Evolutionary conservation across 2,797 vertebrate genomes (phyloP).

Genomic region (Hapalemur alaotrensis): DNA sequence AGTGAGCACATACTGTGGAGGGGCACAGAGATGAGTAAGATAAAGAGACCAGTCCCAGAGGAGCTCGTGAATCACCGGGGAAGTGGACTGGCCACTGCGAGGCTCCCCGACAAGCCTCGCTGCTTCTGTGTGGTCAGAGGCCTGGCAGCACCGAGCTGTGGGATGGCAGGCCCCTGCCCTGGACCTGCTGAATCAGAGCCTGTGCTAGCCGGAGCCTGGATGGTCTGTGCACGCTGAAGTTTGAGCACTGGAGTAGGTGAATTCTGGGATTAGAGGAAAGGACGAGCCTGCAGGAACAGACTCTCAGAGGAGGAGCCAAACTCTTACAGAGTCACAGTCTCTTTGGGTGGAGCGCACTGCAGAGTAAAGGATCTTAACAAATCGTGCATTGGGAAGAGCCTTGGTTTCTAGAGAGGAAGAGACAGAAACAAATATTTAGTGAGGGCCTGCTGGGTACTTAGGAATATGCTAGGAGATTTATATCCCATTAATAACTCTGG

Average conservation of each 20-base stretch:
- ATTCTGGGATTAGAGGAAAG: background rate
- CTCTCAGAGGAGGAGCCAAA: background rate
- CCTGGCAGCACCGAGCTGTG: background rate
- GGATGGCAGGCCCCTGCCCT: background rate
- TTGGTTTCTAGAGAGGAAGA: background rate
- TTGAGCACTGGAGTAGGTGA: background rate
- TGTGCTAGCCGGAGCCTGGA: background rate
- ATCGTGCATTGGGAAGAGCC: background rate
- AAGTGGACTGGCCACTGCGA: fast-evolving
- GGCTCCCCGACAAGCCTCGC: background rate
- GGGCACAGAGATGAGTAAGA: background rate
- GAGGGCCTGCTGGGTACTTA: background rate
- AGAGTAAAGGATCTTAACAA: background rate
- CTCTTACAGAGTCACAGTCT: background rate
- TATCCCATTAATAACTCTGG: background rate
- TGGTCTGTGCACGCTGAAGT: background rate
- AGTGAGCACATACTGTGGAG: background rate
- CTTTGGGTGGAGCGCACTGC: background rate
- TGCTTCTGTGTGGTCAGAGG: background rate
- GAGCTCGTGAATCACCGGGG: background rate
- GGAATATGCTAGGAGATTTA: background rate
- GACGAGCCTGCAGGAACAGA: background rate
- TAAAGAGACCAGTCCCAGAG: background rate
- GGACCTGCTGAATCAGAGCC: background rate
- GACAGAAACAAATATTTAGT: background rate